Evolutionary conservation across 2,888 invertebrate species (phyloP).

Genomic region (Hydrotaea diabolus): DNA sequence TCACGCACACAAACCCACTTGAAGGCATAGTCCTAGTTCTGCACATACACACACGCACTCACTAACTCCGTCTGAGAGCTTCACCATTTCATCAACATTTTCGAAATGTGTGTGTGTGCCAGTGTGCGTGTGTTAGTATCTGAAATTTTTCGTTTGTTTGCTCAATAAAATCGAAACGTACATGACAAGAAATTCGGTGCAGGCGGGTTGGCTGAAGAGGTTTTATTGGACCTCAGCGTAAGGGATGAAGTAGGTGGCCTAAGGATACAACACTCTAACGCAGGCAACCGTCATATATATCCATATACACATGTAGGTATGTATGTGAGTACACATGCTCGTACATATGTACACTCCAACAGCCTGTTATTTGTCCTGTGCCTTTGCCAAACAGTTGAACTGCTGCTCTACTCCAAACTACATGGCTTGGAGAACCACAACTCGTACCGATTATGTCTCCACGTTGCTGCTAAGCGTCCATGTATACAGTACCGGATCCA

Average conservation of each 20-base stretch:
- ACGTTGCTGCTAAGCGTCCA: conserved; percentile 1
- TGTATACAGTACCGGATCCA: neutral
- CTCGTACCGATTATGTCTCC: conserved; percentile 38
- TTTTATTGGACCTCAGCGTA: conserved; percentile 7
- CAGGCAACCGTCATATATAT: neutral
- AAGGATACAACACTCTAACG: conserved; percentile 1
- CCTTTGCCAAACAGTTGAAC: conserved; percentile 9
- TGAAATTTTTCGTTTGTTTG: conserved; percentile 77
- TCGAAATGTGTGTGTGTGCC: neutral
- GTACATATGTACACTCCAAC: neutral
- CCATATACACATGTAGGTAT: no score
- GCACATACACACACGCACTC: conserved; percentile 6
- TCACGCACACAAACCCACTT: conserved; percentile 49
- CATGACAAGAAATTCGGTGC: conserved; percentile 2
- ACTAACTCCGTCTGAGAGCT: neutral
- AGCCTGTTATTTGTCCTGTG: conserved; percentile 10
- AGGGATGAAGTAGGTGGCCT: conserved; percentile 22
- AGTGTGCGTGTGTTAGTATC: conserved; percentile 64
- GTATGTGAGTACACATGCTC: neutral
- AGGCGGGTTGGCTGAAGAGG: neutral
- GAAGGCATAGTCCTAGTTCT: conserved; percentile 8
- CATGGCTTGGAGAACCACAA: conserved; percentile 25
- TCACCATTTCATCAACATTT: conserved; percentile 39
- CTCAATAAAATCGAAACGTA: conserved; percentile 79
- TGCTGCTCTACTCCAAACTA: conserved; percentile 10